Evolutionary conservation across 2,888 invertebrate species (phyloP), one percentile per base, ranked within the genome.

Genomic region (Andrena minutula): DNA sequence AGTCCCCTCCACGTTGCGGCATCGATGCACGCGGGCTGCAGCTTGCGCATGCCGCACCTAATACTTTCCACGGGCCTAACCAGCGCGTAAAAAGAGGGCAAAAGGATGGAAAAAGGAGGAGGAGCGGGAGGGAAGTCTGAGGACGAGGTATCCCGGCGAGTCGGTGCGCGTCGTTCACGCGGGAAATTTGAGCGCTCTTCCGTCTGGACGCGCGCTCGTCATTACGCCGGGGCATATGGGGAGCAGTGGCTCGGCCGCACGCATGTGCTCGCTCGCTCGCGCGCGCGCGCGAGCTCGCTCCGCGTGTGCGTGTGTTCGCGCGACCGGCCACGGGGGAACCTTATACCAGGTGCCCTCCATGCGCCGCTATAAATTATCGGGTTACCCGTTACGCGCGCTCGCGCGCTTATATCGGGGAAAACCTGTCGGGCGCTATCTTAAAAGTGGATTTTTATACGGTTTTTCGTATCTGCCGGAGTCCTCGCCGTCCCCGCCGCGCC

Each of bases 141-240:
- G 71, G 85, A 74, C 69, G 79, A 78, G 75, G 79, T 65, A 82
- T 75, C 82, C 79, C 41, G 28, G 41, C 32, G 73, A 68, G 74
- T 83, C 75, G 66, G 69, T 81, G 82, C 86, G 85, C 82, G 75
- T 84, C 84, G 86, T 86, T 87, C 85, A 87, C 89, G 88, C 87
- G 88, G 84, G 89, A 88, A 87, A 88, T 88, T 88, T 79, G 88
- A 88, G 85, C 88, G 83, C 75, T 85, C 88, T 88, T 88, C 87
- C 88, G 84, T 88, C 83, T 75, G 82, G 85, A 78, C 87, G 89
- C 79, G 79, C 86, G 82, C 85, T 83, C 85, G 79, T 85, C 83
- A 75, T 89, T 85, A 85, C 77, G 79, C 47, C 68, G 47, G n/a
- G 79, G 79, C 86, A 86, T 85, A 80, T 85, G 85, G 86, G 79